These are phyloP conservation scores for Dipodomys stephensi DNA, from an alignment of 2,113 vertebrate genomes.

Conservation along the genomic window DNA sequence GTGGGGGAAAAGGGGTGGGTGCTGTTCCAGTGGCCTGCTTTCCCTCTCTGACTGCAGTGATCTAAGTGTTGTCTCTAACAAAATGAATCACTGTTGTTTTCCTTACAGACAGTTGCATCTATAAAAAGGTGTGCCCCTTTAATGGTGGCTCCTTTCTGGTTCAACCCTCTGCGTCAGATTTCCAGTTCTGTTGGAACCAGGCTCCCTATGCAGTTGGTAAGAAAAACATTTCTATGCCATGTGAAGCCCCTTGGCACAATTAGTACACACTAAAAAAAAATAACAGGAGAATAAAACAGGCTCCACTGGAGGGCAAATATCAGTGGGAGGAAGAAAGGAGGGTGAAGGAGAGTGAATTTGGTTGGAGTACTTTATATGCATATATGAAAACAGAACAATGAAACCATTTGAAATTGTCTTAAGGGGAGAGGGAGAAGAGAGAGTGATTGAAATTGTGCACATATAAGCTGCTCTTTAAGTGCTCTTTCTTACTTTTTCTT, in stretches of 20 bases:
- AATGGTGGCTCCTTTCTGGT: constrained; percentile 95
- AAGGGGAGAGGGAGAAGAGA: too few relatives aligned
- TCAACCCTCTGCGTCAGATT: constrained; percentile 96
- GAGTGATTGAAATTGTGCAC: too few relatives aligned
- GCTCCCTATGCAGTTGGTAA: constrained; percentile 97
- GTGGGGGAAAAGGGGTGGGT: neutral
- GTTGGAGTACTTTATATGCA: too few relatives aligned
- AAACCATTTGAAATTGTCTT: too few relatives aligned
- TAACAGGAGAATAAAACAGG: too few relatives aligned
- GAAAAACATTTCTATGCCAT: constrained; percentile 59
- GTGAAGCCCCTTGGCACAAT: too few relatives aligned
- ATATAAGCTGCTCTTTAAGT: too few relatives aligned
- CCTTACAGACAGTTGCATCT: constrained; percentile 94
- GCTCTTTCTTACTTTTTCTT: neutral
- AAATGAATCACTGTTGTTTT: constrained; percentile 1
- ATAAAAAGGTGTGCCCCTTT: constrained; percentile 97
- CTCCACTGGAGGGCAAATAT: too few relatives aligned
- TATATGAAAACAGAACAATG: too few relatives aligned
- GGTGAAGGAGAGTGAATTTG: too few relatives aligned
- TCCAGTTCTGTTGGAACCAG: constrained; percentile 99
- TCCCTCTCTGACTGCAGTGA: neutral
- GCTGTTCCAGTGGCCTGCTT: neutral
- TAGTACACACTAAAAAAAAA: too few relatives aligned
- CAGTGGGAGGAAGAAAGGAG: too few relatives aligned
- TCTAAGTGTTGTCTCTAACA: neutral